Evolutionary conservation across 2,797 vertebrate genomes (phyloP).

Genomic region (Labeo calbasu): DNA sequence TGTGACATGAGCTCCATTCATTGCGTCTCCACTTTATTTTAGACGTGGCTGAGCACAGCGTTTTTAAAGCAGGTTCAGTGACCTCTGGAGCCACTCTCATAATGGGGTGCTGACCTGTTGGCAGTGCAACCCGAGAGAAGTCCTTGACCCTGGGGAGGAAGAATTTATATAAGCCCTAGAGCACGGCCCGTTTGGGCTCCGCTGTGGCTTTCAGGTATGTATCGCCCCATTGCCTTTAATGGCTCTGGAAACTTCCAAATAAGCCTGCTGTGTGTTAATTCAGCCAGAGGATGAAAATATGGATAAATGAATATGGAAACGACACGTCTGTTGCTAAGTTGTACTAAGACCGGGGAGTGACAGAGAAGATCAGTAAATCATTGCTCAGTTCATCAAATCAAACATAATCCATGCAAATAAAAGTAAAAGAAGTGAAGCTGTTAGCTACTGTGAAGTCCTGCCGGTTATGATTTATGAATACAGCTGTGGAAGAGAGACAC

Average conservation of each 20-base stretch:
- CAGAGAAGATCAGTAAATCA: not conserved
- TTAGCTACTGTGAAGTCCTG: constrained; percentile 35
- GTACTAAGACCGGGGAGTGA: constrained; percentile 25
- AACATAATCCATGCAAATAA: constrained; percentile 35
- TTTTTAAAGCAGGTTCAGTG: constrained; percentile 37
- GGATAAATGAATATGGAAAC: constrained; percentile 9
- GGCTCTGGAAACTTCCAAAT: constrained; percentile 21
- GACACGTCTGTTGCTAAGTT: constrained; percentile 37
- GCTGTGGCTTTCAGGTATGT: constrained; percentile 49
- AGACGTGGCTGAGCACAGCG: constrained; percentile 32
- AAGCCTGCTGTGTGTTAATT: constrained; percentile 41
- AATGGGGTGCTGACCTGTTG: constrained; percentile 42
- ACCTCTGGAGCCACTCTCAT: constrained; percentile 36
- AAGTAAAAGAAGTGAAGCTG: constrained; percentile 1
- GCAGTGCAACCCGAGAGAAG: constrained; percentile 46
- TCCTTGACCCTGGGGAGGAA: constrained; percentile 50
- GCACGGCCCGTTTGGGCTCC: constrained; percentile 36
- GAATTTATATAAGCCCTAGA: constrained; percentile 48
- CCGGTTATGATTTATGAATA: constrained; percentile 54
- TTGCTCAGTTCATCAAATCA: constrained; percentile 27
- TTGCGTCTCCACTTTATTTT: constrained; percentile 36
- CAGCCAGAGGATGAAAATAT: not conserved
- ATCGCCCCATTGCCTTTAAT: constrained; percentile 43
- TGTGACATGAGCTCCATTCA: constrained; percentile 39
- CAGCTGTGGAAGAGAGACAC: constrained; percentile 65